Percentiles rank a stretch among this genome's conserved stretches.
Evolutionary conservation across 2,888 invertebrate species (phyloP).

Genomic region (Phengaris alcon): DNA sequence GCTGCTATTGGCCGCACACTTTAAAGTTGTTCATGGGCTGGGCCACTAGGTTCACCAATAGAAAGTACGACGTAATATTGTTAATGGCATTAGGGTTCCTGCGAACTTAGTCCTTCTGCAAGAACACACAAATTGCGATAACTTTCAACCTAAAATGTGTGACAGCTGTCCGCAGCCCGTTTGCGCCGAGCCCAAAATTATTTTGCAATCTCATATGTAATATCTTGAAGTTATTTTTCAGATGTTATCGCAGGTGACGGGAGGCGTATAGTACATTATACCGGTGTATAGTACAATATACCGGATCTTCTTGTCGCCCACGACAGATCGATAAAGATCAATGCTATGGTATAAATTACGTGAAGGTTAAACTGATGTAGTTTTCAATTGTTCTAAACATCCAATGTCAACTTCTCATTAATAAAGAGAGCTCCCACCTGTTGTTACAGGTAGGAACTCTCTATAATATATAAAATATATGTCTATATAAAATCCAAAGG

Average conservation of each 20-base stretch:
- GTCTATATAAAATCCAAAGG: too few relatives aligned
- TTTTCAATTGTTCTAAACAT: conserved; percentile 9
- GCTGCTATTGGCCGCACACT: too few relatives aligned
- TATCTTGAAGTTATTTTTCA: background rate
- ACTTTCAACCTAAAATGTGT: background rate
- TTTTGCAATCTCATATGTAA: background rate
- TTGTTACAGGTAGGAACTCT: too few relatives aligned
- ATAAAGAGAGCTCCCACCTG: too few relatives aligned
- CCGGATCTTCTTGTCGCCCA: conserved; percentile 5
- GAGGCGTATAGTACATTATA: background rate
- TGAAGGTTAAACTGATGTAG: background rate
- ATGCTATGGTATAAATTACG: background rate
- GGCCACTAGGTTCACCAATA: too few relatives aligned
- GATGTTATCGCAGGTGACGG: conserved; percentile 11
- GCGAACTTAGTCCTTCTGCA: too few relatives aligned
- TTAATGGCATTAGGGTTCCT: too few relatives aligned
- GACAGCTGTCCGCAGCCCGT: background rate
- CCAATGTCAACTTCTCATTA: background rate
- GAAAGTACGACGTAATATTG: too few relatives aligned
- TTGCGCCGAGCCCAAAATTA: background rate
- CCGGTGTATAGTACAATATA: background rate
- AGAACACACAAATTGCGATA: background rate
- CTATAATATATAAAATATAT: too few relatives aligned
- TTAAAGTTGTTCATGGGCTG: too few relatives aligned
- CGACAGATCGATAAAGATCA: background rate